Conservation (phyloP, 2,797 vertebrate genomes). For the Falco peregrinus region DNA sequence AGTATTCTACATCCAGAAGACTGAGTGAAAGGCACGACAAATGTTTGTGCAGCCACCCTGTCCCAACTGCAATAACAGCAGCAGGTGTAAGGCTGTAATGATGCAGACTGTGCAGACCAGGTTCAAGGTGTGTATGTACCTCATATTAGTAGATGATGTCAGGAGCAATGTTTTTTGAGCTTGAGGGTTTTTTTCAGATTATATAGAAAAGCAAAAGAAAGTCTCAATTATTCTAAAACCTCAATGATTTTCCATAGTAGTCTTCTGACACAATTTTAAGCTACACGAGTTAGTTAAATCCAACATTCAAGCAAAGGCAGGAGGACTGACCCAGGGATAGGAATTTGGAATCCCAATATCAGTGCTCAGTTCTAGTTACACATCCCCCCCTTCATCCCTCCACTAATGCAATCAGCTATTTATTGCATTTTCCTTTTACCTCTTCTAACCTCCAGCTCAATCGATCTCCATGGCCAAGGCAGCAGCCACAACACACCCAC, state of each 20-base stretch:
- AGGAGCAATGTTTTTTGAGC: background rate
- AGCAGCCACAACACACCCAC: too few relatives aligned
- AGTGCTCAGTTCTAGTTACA: background rate
- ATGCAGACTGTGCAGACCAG: rapidly evolving
- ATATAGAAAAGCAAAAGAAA: background rate
- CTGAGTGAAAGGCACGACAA: background rate
- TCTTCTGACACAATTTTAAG: background rate
- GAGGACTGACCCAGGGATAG: background rate
- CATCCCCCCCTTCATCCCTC: background rate
- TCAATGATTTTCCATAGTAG: background rate
- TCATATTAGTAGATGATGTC: background rate
- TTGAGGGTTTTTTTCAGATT: background rate
- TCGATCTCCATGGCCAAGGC: background rate
- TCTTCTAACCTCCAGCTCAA: background rate
- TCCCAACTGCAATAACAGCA: background rate
- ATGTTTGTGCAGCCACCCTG: background rate
- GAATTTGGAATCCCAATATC: background rate
- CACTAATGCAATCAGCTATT: rapidly evolving
- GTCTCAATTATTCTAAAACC: background rate
- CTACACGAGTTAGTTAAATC: background rate
- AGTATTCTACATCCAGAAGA: background rate
- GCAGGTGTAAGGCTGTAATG: background rate
- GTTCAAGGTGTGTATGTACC: background rate
- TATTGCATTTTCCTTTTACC: background rate
- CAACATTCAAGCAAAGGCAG: background rate